Base-by-base conservation (phyloP, 2,797 vertebrate genomes). In the Brotula barbata region DNA sequence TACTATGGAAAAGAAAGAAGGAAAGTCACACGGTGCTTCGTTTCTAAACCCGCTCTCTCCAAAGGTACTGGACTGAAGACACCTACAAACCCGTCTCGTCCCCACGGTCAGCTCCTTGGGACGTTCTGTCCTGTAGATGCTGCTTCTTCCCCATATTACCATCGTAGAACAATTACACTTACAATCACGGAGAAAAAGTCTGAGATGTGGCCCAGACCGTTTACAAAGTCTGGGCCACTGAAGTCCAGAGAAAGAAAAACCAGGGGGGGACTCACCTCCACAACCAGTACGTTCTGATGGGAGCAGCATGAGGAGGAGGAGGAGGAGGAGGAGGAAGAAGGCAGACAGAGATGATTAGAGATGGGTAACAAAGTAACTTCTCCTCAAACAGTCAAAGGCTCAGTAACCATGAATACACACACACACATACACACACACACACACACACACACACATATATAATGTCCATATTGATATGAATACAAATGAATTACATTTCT, bases 221-320 rank as follows among this genome's bases (percentile, higher is more conserved):
- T 82, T 80, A 69, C 58, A 70, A 75, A 66, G 42, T 80, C 67
- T 62, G 7, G 20, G 63, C 14, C 64, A 75, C 55, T 78, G 17
- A n/a, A 34, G 41, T 56, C 37, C 13, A 54, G 9, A 69, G 23
- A 50, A n/a, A 25, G 64, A 15, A 7, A 63, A 53, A 77, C 78
- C 61, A 17, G 75, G 23, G 44, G 57, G 49, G 71, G 73, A 89
- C 90, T 91, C 71, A 93, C 90, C 91, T 93, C 92, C 48, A 93
- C 91, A 63, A 93, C 88, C 80, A 93, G 87, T 36, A 92, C 89
- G 28, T 93, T 93, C 92, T 93, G 69, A 76, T 42, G 70, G 37
- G 28, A 36, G 57, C 64, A 71, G 68, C 69, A 63, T 41, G 65
- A 39, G 73, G 43, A 67, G 39, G 65, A 39, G 73, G 43, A 65